phyloP scores from a whole-genome alignment of 1,140 invertebrate species.

The Fopius arisanus region DNA sequence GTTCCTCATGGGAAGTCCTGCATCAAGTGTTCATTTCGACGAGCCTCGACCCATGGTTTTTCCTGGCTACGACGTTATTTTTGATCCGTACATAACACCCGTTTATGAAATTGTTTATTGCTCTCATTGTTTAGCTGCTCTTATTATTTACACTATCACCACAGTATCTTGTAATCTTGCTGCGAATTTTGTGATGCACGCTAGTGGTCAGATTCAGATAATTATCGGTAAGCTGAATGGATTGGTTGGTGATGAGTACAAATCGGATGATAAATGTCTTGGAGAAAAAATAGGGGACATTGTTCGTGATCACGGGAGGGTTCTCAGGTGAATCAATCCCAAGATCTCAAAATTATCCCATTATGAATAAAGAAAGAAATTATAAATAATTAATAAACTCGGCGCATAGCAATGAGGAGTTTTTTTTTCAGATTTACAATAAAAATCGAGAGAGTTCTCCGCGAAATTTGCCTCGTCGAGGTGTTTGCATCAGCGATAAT shows the following conservation, averaged over 20 bases:
- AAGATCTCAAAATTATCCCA: too few relatives aligned
- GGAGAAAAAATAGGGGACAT: background rate
- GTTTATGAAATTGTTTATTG: slow-evolving; percentile 41
- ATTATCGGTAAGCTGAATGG: slow-evolving; percentile 27
- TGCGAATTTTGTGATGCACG: slow-evolving; percentile 34
- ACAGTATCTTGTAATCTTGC: slow-evolving; percentile 30
- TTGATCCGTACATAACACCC: slow-evolving; percentile 30
- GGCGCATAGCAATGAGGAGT: too few relatives aligned
- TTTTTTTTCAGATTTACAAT: background rate
- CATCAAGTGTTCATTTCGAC: slow-evolving; percentile 13
- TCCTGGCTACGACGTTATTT: slow-evolving; percentile 28
- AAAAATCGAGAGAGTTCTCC: background rate
- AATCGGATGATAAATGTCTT: background rate
- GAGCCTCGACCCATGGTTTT: slow-evolving; percentile 32
- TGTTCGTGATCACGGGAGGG: background rate
- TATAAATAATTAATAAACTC: too few relatives aligned
- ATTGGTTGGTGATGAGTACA: background rate
- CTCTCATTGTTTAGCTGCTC: slow-evolving; percentile 32
- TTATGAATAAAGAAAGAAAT: too few relatives aligned
- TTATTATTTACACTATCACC: slow-evolving; percentile 28
- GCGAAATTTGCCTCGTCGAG: background rate
- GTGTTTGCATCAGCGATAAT: background rate
- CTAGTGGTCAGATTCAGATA: slow-evolving; percentile 35
- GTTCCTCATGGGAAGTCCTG: slow-evolving; percentile 32
- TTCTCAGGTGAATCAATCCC: background rate